phyloP scores from a whole-genome alignment of 2,888 invertebrate genomes.

The Trachelus tabidus region DNA sequence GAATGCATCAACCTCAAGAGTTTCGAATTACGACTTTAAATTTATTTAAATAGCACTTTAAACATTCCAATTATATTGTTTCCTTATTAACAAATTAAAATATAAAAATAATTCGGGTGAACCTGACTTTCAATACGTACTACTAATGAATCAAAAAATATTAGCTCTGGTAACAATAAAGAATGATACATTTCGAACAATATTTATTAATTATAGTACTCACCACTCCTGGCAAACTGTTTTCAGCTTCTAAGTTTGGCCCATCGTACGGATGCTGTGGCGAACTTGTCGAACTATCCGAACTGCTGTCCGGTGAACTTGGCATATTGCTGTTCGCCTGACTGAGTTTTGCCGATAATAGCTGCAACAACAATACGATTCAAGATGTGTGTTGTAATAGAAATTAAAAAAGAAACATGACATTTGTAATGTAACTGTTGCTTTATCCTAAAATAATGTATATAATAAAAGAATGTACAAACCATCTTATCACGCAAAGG shows the following conservation, averaged over 20 bases:
- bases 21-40: no score
- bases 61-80: no score
- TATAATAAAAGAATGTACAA: slow-evolving; percentile 58
- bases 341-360: slow-evolving; percentile 81
- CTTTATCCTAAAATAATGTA: no score
- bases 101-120: not conserved
- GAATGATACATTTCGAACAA: no score
- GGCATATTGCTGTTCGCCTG: slow-evolving; percentile 78
- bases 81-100: not conserved
- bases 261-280: slow-evolving; percentile 88
- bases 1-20: no score
- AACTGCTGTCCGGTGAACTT: slow-evolving; percentile 91
- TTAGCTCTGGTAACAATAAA: not conserved
- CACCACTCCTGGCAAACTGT: slow-evolving; percentile 90
- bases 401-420: not conserved
- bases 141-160: not conserved
- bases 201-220: slow-evolving; percentile 53
- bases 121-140: not conserved
- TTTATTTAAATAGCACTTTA: no score
- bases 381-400: not conserved
- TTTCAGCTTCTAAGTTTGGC: slow-evolving; percentile 86
- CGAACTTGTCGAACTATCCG: slow-evolving; percentile 93
- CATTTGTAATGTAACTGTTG: no score
- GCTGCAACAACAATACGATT: slow-evolving; percentile 60
- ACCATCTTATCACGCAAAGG: slow-evolving; percentile 91